Conservation (phyloP, 2,797 vertebrate species). For the Trachurus trachurus region DNA sequence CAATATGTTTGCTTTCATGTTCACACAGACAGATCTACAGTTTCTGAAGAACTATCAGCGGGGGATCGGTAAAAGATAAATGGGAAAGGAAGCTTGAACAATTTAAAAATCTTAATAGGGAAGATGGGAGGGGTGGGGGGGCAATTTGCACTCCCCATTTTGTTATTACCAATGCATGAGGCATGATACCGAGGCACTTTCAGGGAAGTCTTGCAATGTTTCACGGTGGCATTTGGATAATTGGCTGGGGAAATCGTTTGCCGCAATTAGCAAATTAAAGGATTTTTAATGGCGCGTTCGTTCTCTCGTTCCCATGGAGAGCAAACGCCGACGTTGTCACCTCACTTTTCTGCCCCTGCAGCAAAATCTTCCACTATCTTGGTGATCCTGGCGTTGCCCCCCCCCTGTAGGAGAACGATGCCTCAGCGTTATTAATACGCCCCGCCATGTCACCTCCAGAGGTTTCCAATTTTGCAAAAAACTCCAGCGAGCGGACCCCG, state of each 20-base stretch:
- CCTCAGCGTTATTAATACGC: constrained; percentile 59
- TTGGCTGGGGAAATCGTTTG: constrained; percentile 79
- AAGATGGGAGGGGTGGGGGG: constrained; percentile 45
- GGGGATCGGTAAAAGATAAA: constrained; percentile 74
- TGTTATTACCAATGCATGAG: constrained; percentile 80
- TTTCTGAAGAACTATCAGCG: constrained; percentile 63
- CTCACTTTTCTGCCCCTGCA: constrained; percentile 46
- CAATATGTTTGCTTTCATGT: constrained; percentile 37
- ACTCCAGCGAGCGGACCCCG: neutral
- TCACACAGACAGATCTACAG: constrained; percentile 49
- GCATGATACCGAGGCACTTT: constrained; percentile 70
- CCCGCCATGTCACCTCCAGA: constrained; percentile 49
- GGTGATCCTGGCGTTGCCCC: constrained; percentile 65
- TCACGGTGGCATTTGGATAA: constrained; percentile 81
- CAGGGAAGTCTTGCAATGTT: constrained; percentile 68
- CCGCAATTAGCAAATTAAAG: constrained; percentile 80
- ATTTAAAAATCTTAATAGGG: constrained; percentile 66
- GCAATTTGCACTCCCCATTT: constrained; percentile 72
- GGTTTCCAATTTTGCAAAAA: constrained; percentile 53
- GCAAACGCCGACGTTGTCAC: neutral
- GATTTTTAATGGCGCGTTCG: constrained; percentile 71
- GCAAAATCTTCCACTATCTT: constrained; percentile 47
- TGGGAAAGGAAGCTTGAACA: constrained; percentile 65
- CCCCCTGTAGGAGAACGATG: constrained; percentile 56
- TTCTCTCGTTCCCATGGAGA: constrained; percentile 55